Conservation (phyloP, 2,113 vertebrate species). For the Phoxinus phoxinus region DNA sequence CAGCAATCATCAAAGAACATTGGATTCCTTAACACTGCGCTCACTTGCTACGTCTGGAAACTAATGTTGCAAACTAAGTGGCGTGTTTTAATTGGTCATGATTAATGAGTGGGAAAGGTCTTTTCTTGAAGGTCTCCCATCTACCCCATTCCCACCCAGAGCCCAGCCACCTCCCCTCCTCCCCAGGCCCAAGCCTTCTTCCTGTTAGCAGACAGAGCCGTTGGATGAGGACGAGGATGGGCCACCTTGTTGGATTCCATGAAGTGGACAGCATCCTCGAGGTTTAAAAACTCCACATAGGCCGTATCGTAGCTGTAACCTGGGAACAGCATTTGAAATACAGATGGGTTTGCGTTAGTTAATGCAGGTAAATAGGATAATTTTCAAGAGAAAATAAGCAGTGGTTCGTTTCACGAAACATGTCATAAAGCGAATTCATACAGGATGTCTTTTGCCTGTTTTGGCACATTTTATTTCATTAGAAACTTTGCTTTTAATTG, state of each 20-base stretch:
- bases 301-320: slow-evolving; percentile 99
- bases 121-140: slow-evolving; percentile 26
- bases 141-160: slow-evolving; percentile 53
- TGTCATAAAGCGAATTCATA: slow-evolving; percentile 45
- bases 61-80: slow-evolving; percentile 17
- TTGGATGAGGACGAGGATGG: slow-evolving; percentile 96
- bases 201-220: slow-evolving; percentile 82
- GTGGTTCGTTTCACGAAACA: slow-evolving; percentile 40
- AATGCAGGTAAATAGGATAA: slow-evolving; percentile 75
- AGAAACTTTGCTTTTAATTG: slow-evolving; percentile 14
- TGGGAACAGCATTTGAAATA: slow-evolving; percentile 99
- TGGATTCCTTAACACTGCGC: not conserved
- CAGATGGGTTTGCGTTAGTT: slow-evolving; percentile 99
- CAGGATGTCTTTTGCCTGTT: slow-evolving; percentile 9
- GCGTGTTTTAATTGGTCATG: slow-evolving; percentile 2
- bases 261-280: slow-evolving; percentile 99
- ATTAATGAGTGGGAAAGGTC: not conserved
- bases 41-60: not conserved
- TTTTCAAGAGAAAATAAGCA: slow-evolving; percentile 61
- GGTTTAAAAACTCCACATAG: slow-evolving; percentile 99
- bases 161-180: slow-evolving; percentile 65
- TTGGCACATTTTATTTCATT: slow-evolving; percentile 26
- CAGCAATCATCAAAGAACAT: not conserved
- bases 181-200: slow-evolving; percentile 86
- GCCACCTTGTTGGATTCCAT: slow-evolving; percentile 99